Evolutionary conservation across 2,113 vertebrate genomes (phyloP), one percentile per base, ranked within the genome.

Genomic region (Tursiops truncatus): DNA sequence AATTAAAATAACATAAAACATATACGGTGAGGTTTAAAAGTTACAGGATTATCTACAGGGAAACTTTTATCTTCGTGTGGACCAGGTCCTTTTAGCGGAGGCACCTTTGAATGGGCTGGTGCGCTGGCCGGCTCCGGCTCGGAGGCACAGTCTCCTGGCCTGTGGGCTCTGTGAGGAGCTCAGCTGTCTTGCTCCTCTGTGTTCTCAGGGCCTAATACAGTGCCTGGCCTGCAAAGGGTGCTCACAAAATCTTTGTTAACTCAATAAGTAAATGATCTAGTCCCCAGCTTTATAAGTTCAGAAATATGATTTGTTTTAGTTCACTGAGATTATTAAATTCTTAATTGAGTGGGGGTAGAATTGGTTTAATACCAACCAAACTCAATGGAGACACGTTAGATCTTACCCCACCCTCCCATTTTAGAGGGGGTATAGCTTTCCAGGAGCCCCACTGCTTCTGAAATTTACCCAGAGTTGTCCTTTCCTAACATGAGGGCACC

Each of bases 291-390:
- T 73, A 2, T 50, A 96, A 89, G 53, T 67, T 87, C 25, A 90
- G 33, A 89, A 74, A 92, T 93, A 31, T 17, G 3, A 76, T 53
- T 8, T 41, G 28, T 65, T 67, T 87, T 21, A 86, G 50, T 83
- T 90, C 73, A 92, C 18, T 71, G 62, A 86, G 28, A 90, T 87
- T 82, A 89, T 63, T 95, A 83, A 53, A 44, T 36, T 80, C 87
- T 85, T 80, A 81, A 93, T 7, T 94, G 53, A 47, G 21, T 95
- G 33, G 26, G 71, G 58, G 8, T 17, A 85, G 36, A 96, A 93
- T 0, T 89, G 26, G 13, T 62, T 91, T 77, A 53, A 93, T 74
- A 80, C 31, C 47, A 95, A 77, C 21, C 23, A 60, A 93, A 83
- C 25, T 58, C 41, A 31, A 13, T 28, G 62, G 58, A 87, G 20